Percentiles rank a stretch among this genome's conserved stretches.
Conservation (phyloP, 2,113 vertebrate species). For the Thalassarche chlororhynchos region DNA sequence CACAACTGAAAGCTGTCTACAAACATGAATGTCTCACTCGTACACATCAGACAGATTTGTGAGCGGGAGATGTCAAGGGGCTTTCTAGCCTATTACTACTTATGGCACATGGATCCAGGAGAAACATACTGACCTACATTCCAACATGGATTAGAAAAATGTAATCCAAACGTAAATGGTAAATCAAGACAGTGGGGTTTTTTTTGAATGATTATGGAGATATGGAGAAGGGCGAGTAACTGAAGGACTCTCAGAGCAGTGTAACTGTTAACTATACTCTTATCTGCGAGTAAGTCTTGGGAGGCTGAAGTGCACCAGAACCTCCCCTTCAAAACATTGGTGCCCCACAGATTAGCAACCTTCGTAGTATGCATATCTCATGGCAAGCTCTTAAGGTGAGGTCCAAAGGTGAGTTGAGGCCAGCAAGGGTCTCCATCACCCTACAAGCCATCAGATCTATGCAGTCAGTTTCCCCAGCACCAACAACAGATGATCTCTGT, state of each 20-base stretch:
- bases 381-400: neutral
- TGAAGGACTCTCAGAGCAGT: neutral
- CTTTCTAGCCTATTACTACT: neutral
- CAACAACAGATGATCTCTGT: neutral
- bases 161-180: neutral
- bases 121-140: neutral
- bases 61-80: neutral
- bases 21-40: neutral
- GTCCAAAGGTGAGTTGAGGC: neutral
- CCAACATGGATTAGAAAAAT: neutral
- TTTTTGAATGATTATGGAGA: neutral
- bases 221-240: neutral
- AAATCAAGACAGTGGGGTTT: neutral
- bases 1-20: neutral
- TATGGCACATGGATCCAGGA: neutral
- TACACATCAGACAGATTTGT: neutral
- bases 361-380: neutral
- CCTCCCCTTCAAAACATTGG: neutral
- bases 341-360: neutral
- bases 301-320: neutral
- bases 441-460: neutral
- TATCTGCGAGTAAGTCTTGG: neutral
- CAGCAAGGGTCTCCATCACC: neutral
- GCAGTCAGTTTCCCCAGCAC: neutral
- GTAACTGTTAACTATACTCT: neutral